Percentiles rank a stretch among this genome's conserved stretches.
Evolutionary conservation across 2,888 invertebrate genomes (phyloP).

Genomic region (Caradrina kadenii): DNA sequence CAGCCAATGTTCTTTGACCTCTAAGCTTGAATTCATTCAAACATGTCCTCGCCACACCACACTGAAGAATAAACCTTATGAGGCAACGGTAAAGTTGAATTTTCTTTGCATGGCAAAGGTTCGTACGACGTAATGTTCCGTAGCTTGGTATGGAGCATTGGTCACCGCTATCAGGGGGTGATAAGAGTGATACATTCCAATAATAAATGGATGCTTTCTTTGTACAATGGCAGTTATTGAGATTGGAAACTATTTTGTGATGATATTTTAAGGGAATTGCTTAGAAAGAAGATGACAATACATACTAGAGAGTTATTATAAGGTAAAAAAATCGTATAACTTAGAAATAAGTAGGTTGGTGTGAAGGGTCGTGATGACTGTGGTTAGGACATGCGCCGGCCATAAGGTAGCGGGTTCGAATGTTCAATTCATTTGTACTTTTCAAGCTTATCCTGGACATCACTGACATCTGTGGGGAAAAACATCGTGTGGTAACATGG

Average conservation of each 20-base stretch:
- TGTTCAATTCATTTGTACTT: no score
- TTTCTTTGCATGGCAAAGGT: constrained; percentile 53
- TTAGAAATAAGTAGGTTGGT: no score
- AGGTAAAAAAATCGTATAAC: no score
- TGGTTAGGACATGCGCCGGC: no score
- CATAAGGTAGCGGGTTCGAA: no score
- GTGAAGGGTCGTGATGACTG: no score
- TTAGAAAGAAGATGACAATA: no score
- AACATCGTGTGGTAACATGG: no score
- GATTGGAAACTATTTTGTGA: constrained; percentile 44
- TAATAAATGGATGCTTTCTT: constrained; percentile 85
- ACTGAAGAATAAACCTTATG: constrained; percentile 60
- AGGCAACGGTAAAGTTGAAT: constrained; percentile 54
- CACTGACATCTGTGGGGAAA: no score
- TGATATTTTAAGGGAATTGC: constrained; percentile 12
- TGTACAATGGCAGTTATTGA: constrained; percentile 69
- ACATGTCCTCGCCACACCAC: constrained; percentile 45
- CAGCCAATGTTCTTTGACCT: constrained; percentile 88
- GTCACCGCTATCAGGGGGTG: constrained; percentile 82
- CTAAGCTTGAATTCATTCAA: constrained; percentile 64
- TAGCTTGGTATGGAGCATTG: constrained; percentile 71
- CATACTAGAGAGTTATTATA: no score
- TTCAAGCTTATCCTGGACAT: no score
- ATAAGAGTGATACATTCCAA: constrained; percentile 86
- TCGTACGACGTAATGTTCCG: constrained; percentile 68